phyloP scores from a whole-genome alignment of 2,888 invertebrate species.

The Xylota segnis region DNA sequence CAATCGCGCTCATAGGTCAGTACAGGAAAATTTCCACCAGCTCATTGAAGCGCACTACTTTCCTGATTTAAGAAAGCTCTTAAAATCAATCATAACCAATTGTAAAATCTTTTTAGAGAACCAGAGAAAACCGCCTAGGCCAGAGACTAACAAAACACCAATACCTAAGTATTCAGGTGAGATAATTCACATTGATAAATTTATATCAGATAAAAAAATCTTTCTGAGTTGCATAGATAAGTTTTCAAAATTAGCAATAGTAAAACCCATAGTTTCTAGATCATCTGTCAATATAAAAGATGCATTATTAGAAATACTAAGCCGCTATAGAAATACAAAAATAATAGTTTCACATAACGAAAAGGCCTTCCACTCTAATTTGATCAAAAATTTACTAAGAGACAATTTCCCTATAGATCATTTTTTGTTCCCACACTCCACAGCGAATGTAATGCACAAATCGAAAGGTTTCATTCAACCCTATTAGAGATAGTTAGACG shows the following conservation, averaged over 20 bases:
- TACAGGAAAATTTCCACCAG: too few species aligned
- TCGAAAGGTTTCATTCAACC: constrained; percentile 54
- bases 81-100: not conserved
- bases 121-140: too few species aligned
- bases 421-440: constrained; percentile 47
- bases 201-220: constrained; percentile 47
- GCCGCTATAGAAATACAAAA: constrained; percentile 34
- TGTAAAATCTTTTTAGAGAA: constrained; percentile 55
- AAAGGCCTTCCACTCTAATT: constrained; percentile 30
- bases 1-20: not conserved
- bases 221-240: too few species aligned
- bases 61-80: too few species aligned
- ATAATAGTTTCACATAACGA: constrained; percentile 62
- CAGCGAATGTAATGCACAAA: constrained; percentile 47
- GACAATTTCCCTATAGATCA: constrained; percentile 45
- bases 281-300: too few species aligned
- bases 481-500: constrained; percentile 47
- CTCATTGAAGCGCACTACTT: too few species aligned
- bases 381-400: too few species aligned
- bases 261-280: too few species aligned
- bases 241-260: too few species aligned
- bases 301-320: constrained; percentile 15
- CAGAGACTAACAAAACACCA: constrained; percentile 56
- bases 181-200: not conserved
- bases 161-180: too few species aligned